Base-by-base conservation (phyloP, 2,797 vertebrate genomes). In the Melanotaenia trifasciata region DNA sequence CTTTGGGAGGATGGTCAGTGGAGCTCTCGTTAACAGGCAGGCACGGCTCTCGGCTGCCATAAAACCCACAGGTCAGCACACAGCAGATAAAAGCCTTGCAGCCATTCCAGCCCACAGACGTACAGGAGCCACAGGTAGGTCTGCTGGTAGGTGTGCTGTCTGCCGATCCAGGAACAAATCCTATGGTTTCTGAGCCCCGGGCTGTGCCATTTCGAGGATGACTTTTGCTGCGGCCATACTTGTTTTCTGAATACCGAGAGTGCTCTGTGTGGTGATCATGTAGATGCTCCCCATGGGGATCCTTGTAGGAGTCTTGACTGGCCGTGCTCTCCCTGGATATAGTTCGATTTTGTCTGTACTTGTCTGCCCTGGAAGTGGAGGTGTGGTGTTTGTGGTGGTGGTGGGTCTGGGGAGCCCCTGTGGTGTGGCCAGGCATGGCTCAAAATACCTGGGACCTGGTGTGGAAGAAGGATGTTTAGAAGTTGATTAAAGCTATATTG, bases 71-170 rank as follows among this genome's bases (percentile, higher is more conserved):
- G 77, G 96, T 97, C 85, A 99, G 91, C 26, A 99, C 91, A 65
- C 96, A 98, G 86, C 98, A 99, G 78, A 98, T 92, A 28, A 97
- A 93, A 0, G 96, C 94, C 84, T 94, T 96, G 67, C 96, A 98
- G 11, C 94, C 90, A 43, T 94, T 95, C 98, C 98, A 99, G 56
- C 96, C 96, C 73, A 95, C 89, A 0, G 96, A 94, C 18, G 95
- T 90, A 36, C 96, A 96, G 24, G 96, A 95, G 57, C 95, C 96
- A 59, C 98, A 98, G 0, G 90, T 67, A 11, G 88, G 90, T 43
- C 90, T 86, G 62, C 69, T 67, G 0, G 87, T 78, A 0, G 95
- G 80, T 0, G 90, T 28, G 45, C 83, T 80, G 85, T 98, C 97
- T 1, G 96, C 94, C 0, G 97, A 95, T 0, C 96, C 96, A 0